Evolutionary conservation across 2,888 invertebrate species (phyloP).

Genomic region (Microdon myrmicae): DNA sequence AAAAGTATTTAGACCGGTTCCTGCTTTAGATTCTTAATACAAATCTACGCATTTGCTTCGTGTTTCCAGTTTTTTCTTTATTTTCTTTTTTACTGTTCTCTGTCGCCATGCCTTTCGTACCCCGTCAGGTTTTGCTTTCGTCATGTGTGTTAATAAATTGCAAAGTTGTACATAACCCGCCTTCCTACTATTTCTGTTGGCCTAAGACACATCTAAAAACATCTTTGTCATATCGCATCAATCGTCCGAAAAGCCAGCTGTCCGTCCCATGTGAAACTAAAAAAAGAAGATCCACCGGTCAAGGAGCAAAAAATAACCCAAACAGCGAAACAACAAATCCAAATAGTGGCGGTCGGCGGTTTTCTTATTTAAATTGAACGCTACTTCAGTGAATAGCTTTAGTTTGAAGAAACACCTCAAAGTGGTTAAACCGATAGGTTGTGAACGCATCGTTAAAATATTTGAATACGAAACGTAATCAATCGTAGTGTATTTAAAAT

Average conservation of each 20-base stretch:
- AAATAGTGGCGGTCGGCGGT: slow-evolving; percentile 16
- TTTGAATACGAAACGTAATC: slow-evolving; percentile 4
- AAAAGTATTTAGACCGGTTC: slow-evolving; percentile 46
- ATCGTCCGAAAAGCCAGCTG: background rate
- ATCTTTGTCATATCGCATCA: slow-evolving; percentile 33
- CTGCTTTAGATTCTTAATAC: slow-evolving; percentile 27
- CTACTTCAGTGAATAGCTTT: slow-evolving; percentile 37
- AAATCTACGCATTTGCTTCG: slow-evolving; percentile 19
- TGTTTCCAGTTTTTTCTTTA: background rate
- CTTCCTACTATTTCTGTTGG: slow-evolving; percentile 11
- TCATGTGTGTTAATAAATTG: slow-evolving; percentile 34
- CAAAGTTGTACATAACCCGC: background rate
- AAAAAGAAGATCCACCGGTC: background rate
- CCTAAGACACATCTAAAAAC: slow-evolving; percentile 20
- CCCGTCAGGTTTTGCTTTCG: slow-evolving; percentile 28
- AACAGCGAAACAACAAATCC: background rate
- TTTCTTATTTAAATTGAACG: slow-evolving; percentile 45
- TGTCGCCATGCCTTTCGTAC: too few species aligned
- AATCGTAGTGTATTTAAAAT: slow-evolving; percentile 4
- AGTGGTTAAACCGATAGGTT: slow-evolving; percentile 21
- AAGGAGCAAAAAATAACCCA: background rate
- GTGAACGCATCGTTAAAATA: background rate
- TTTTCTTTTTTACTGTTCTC: slow-evolving; percentile 11
- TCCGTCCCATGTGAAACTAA: too few species aligned
- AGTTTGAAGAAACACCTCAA: slow-evolving; percentile 49